Evolutionary conservation across 2,113 vertebrate genomes (phyloP).

Genomic region (Saimiri boliviensis): DNA sequence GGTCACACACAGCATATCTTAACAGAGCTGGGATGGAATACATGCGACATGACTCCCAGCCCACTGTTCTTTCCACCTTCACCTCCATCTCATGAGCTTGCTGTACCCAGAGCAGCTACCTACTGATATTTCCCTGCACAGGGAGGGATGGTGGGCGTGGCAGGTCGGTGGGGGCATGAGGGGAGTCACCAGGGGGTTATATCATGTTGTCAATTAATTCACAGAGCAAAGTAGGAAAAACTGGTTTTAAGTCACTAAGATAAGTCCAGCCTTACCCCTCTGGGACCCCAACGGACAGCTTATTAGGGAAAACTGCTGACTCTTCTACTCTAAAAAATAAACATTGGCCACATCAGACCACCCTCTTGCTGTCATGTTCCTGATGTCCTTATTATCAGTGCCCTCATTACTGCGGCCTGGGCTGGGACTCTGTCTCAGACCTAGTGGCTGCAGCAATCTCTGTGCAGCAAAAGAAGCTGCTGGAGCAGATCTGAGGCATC

Average conservation of each 20-base stretch:
- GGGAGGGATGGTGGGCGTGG: neutral
- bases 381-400: neutral
- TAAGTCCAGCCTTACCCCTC: conserved; percentile 57
- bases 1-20: neutral
- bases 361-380: neutral
- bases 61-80: neutral
- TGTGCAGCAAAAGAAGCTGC: neutral
- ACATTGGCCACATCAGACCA: accelerated
- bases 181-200: neutral
- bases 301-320: conserved; percentile 77
- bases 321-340: conserved; percentile 11
- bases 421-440: neutral
- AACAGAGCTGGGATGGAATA: neutral
- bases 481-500: accelerated
- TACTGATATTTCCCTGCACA: neutral
- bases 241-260: conserved; percentile 63
- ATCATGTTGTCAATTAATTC: conserved; percentile 47
- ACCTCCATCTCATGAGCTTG: neutral
- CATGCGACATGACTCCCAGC: neutral
- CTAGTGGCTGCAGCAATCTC: neutral
- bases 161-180: neutral
- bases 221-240: conserved; percentile 52
- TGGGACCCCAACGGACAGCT: conserved; percentile 56
- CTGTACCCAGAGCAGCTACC: neutral
- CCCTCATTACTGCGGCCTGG: neutral